Base-by-base conservation (phyloP, 2,888 invertebrate species). In the Euspilapteryx auroguttella region DNA sequence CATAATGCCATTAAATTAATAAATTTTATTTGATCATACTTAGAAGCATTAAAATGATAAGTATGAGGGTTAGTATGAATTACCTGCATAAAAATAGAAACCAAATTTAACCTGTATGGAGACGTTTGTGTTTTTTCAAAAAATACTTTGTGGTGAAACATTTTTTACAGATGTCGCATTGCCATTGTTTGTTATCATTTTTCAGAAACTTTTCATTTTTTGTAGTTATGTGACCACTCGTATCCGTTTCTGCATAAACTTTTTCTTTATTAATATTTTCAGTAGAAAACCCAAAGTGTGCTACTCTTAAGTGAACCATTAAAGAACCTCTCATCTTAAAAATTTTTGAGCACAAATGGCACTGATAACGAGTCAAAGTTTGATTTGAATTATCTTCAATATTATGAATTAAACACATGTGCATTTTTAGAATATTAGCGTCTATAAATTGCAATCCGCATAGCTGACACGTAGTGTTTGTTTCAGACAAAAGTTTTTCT, bases 141-240 rank as follows among this genome's bases (percentile, higher is more conserved):
- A 92, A 92, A 68, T 92, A 91, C 59, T 92, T 92, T 2, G 91
- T 92, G 0, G 91, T 91, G 50, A 92, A 92, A 58, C 83, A 80
- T 71, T 92, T 92, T 31, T 80, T 79, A 56, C 92, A 92, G 24
- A 88, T 83, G 45, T 90, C 89, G 49, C 92, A 92, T 49, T 87
- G 86, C 90, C 90, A 92, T 49, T 87, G 86, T 56, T 91, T 91
- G 29, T 82, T 83, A 37, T 86, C 85, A 40, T 51, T 61, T 50
- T 55, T 56, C 24, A 23, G 4, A 9, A 29, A 20, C 24, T 20
- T 54, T 57, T n/a, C n/a, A 6, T 8, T 8, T 17, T 17, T 17
- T 6, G 17, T 17, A 17, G 5, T 17, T 17, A 17, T 17, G 5
- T 17, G 17, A 17, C 17, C 17, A 17, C 17, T 17, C 8, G 5